A percentile compares a stretch with the other conserved stretches of the same genome.
Evolutionary conservation across 2,797 vertebrate genomes (phyloP).

Genomic region (Champsocephalus gunnari): DNA sequence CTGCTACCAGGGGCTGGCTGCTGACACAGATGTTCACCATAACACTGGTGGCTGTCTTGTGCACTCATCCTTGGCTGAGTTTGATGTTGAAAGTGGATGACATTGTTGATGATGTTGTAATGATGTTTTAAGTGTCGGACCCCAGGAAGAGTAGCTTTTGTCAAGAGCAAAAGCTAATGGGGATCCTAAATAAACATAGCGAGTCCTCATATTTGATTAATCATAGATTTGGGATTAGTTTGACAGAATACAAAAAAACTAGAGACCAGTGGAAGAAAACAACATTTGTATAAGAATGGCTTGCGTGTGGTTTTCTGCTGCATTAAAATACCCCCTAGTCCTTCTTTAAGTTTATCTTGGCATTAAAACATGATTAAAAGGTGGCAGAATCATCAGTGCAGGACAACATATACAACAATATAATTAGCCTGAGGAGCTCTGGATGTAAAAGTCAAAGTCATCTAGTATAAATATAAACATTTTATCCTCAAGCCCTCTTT

Average conservation of each 20-base stretch:
- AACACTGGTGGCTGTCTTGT: too few species aligned
- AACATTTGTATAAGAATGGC: background rate
- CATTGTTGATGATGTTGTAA: too few species aligned
- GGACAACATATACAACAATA: background rate
- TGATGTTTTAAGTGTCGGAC: too few species aligned
- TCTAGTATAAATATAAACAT: background rate
- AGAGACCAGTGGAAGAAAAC: background rate
- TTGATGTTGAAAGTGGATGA: too few species aligned
- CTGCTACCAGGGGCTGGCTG: constrained; percentile 12
- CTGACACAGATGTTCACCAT: constrained; percentile 57
- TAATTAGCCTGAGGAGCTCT: background rate
- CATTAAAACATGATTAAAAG: background rate
- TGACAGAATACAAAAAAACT: constrained; percentile 36
- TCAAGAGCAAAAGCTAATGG: too few species aligned
- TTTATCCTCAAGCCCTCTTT: background rate
- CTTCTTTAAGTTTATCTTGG: background rate
- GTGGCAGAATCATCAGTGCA: background rate
- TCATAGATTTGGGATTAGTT: constrained; percentile 40
- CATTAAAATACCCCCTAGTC: background rate
- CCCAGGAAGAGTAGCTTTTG: too few species aligned
- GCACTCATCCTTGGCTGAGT: too few species aligned
- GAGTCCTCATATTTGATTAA: constrained; percentile 20
- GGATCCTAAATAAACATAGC: background rate
- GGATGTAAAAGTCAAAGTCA: background rate
- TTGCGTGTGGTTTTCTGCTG: background rate